Evolutionary conservation across 2,888 invertebrate species (phyloP).

Genomic region (Ophonus ardosiacus): DNA sequence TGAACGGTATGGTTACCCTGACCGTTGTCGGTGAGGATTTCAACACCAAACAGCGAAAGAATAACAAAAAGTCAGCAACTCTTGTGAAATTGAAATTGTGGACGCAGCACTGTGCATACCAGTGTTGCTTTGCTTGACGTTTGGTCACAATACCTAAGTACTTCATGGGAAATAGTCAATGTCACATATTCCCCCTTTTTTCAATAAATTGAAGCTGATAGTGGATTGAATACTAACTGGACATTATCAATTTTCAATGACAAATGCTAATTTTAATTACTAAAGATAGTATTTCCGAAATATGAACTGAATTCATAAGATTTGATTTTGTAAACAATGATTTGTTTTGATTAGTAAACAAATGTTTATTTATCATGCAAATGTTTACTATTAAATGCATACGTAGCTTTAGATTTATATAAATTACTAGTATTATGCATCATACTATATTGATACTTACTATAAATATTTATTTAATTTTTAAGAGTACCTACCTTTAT

Average conservation of each 20-base stretch:
- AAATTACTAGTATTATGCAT: background rate
- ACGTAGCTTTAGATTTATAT: background rate
- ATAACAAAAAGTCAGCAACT: conserved; percentile 62
- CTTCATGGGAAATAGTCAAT: conserved; percentile 10
- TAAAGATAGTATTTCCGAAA: background rate
- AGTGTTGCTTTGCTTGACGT: background rate
- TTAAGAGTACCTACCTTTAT: too few species aligned
- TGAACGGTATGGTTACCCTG: conserved; percentile 44
- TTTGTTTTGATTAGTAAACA: background rate
- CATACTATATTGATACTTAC: background rate
- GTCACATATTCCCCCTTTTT: conserved; percentile 16
- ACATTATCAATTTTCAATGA: background rate
- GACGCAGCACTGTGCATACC: conserved; percentile 51
- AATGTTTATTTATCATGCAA: background rate
- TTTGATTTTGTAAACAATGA: background rate
- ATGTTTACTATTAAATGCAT: background rate
- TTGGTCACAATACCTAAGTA: background rate
- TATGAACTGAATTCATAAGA: background rate
- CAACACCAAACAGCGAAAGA: conserved; percentile 53
- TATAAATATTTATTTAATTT: background rate
- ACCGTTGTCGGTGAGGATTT: conserved; percentile 35
- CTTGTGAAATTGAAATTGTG: conserved; percentile 62
- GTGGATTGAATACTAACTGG: background rate
- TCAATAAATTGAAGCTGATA: background rate
- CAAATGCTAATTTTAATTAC: background rate